Base-by-base conservation (phyloP, 2,113 vertebrate species). In the Neodontobutis hainanensis region DNA sequence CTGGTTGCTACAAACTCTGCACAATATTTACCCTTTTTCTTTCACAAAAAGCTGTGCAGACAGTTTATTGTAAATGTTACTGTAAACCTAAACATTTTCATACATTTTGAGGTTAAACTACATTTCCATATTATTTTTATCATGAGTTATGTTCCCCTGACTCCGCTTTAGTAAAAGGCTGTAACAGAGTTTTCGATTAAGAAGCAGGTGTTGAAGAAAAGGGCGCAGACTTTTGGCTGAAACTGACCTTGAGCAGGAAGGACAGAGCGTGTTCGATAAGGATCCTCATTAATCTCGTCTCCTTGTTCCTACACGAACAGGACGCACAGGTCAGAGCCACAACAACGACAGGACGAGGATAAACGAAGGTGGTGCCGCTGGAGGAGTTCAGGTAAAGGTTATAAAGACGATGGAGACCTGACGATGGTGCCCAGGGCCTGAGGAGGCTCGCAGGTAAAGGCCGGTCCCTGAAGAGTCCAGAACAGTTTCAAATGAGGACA, bases 401-500 rank as follows among this genome's bases (percentile, higher is more conserved):
- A 27, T 27, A 27, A 27, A 27, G 19, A 27, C 19, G 19, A 2
- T 27, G 19, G 19, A 27, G 76, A 97, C 95, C 95, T 94, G 92
- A 97, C 96, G 85, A 97, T 97, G 69, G 95, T 97, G 78, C 95
- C 95, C 0, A 93, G 92, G 72, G 96, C 95, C 86, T 96, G 95
- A 0, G 95, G 95, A 0, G 92, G 0, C 93, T 96, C 72, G 90
- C 84, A 0, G 95, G 95, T 70, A 97, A 83, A 0, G 95, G 95
- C 78, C 96, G 95, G n/a, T 14, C 93, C 95, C 77, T 96, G 95
- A 76, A 95, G 95, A 47, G 95, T 95, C 0, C 94, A 95, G 34
- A 95, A 95, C 90, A 97, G 87, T 12, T 94, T 93, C 2, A 95
- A 95, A 85, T n/a, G n/a, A n/a, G n/a, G n/a, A n/a, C n/a, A n/a